Percentiles rank a stretch among this genome's conserved stretches.
phyloP scores from a whole-genome alignment of 1,140 invertebrate genomes.

The Eumaeus atala region DNA sequence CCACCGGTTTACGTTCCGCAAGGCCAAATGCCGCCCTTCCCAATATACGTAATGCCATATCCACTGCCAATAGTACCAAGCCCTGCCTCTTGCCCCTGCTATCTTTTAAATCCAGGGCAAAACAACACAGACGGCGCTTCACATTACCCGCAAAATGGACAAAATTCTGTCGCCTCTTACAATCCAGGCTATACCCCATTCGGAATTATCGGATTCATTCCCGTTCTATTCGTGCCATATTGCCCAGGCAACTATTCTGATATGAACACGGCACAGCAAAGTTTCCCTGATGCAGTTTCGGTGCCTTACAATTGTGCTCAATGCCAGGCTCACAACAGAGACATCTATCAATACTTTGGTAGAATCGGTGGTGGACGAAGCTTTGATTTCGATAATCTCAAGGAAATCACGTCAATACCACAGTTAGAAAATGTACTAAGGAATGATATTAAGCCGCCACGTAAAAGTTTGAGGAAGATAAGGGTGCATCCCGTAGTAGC shows the following conservation, averaged over 20 bases:
- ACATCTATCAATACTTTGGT: constrained; percentile 45
- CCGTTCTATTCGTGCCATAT: constrained; percentile 76
- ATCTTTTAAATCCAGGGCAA: constrained; percentile 66
- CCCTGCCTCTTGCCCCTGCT: constrained; percentile 73
- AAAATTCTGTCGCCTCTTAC: constrained; percentile 5
- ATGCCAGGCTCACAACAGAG: constrained; percentile 46
- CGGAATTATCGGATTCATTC: constrained; percentile 75
- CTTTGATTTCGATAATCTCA: constrained; percentile 38
- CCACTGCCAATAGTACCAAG: constrained; percentile 74
- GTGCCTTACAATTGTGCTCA: constrained; percentile 60
- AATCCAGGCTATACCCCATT: constrained; percentile 50
- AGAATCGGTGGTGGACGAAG: constrained; percentile 51
- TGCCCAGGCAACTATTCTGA: constrained; percentile 70
- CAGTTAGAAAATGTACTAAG: constrained; percentile 53
- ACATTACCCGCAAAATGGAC: neutral
- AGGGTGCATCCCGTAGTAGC: constrained; percentile 43
- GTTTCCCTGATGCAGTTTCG: constrained; percentile 75
- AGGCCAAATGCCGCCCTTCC: constrained; percentile 59
- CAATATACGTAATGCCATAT: constrained; percentile 73
- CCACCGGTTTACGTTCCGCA: constrained; percentile 47
- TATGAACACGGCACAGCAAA: constrained; percentile 67
- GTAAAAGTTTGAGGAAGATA: constrained; percentile 42
- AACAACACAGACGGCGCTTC: constrained; percentile 16
- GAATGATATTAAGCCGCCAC: constrained; percentile 50
- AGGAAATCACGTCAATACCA: constrained; percentile 48